Percentiles rank a stretch among this genome's conserved stretches.
Conservation (phyloP, 2,888 invertebrate species). For the Netelia melanura region DNA sequence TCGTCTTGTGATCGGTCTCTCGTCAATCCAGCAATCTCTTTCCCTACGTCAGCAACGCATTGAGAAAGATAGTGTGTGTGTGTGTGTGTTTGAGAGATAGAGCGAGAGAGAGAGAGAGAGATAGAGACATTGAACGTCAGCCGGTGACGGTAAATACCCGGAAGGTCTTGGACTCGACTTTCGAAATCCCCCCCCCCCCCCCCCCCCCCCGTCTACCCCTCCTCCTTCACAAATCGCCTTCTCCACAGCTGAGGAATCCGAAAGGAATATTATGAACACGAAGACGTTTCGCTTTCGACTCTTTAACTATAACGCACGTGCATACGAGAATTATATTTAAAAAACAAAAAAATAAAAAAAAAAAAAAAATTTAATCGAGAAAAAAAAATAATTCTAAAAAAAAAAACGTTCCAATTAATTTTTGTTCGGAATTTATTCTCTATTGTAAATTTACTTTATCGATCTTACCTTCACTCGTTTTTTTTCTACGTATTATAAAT, state of each 20-base stretch:
- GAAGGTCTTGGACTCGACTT: slow-evolving; percentile 62
- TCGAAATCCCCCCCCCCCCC: slow-evolving; percentile 50
- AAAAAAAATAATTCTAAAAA: too few species aligned
- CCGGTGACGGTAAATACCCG: slow-evolving; percentile 62
- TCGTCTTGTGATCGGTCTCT: slow-evolving; percentile 34
- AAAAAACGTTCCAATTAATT: too few species aligned
- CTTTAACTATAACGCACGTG: slow-evolving; percentile 57
- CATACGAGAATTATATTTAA: background rate
- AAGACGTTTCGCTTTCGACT: slow-evolving; percentile 79
- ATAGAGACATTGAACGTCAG: slow-evolving; percentile 41
- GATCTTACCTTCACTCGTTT: too few species aligned
- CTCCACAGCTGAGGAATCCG: slow-evolving; percentile 60
- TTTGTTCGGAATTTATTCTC: background rate
- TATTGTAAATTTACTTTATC: background rate
- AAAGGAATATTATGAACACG: slow-evolving; percentile 52
- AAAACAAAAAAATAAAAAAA: background rate
- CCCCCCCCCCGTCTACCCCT: background rate
- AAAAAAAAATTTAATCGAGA: background rate
- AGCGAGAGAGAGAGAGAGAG: slow-evolving; percentile 9
- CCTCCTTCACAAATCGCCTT: slow-evolving; percentile 31
- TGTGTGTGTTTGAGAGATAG: background rate
- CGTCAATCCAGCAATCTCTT: slow-evolving; percentile 58
- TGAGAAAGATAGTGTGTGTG: background rate
- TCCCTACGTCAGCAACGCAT: slow-evolving; percentile 21
- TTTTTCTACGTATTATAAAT: background rate